Percentiles rank a stretch among this genome's conserved stretches.
phyloP scores from a whole-genome alignment of 2,888 invertebrate species.

The Hypolimnas misippus region DNA sequence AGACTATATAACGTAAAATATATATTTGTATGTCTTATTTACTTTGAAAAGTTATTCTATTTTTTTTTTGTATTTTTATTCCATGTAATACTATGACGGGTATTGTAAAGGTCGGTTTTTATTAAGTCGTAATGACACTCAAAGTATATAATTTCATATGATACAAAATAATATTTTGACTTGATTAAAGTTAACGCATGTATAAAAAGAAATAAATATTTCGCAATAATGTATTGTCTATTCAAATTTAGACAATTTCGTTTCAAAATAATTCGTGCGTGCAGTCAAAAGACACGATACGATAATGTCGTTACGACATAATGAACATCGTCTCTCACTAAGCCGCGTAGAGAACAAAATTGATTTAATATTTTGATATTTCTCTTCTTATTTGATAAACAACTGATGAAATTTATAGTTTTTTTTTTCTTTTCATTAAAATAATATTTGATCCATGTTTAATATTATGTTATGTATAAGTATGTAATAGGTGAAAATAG shows the following conservation, averaged over 20 bases:
- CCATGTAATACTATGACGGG: background rate
- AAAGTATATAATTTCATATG: no score
- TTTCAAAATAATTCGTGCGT: no score
- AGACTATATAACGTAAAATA: background rate
- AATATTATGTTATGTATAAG: slow-evolving; percentile 4
- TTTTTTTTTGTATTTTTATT: background rate
- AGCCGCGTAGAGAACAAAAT: background rate
- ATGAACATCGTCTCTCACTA: background rate
- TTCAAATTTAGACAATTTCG: no score
- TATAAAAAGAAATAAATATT: no score
- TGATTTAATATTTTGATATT: background rate
- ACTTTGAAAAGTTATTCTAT: background rate
- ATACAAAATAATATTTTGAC: no score
- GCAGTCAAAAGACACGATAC: background rate
- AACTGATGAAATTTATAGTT: background rate
- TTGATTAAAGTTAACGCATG: no score
- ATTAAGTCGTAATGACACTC: no score
- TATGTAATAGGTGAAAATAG: slow-evolving; percentile 3
- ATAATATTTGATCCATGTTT: slow-evolving; percentile 3
- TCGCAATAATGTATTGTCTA: no score
- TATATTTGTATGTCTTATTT: no score
- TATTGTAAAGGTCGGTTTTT: no score
- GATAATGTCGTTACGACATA: background rate
- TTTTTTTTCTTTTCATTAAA: background rate
- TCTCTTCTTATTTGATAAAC: background rate